Evolutionary conservation across 2,888 invertebrate species (phyloP).

Genomic region (Luperina testacea): DNA sequence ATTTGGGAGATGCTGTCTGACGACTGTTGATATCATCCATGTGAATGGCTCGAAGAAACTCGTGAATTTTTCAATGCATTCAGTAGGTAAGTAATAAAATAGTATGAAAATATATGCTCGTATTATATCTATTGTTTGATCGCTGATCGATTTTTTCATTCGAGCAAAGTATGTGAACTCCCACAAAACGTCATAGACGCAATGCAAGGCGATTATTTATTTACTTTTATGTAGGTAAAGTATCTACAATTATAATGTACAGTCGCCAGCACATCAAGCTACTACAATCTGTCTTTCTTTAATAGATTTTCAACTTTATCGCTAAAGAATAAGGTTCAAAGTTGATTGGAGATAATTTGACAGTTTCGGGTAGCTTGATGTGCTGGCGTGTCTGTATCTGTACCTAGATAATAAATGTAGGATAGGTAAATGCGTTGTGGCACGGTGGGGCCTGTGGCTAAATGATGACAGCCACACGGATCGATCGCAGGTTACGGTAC

Average conservation of each 20-base stretch:
- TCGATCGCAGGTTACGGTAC: no score
- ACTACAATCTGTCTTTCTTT: no score
- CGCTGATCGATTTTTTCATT: constrained; percentile 22
- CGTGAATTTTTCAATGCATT: not conserved
- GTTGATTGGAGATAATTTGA: no score
- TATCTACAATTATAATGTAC: not conserved
- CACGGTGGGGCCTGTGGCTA: not conserved
- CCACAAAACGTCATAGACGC: constrained; percentile 1
- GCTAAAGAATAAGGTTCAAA: no score
- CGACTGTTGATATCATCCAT: not conserved
- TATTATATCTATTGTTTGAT: not conserved
- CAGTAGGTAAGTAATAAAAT: not conserved
- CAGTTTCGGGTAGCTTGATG: no score
- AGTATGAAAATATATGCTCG: not conserved
- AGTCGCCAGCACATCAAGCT: no score
- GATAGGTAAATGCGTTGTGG: not conserved
- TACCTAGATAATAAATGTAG: not conserved
- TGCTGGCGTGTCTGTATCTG: no score
- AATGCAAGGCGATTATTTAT: not conserved
- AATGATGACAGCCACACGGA: not conserved
- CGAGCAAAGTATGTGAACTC: not conserved
- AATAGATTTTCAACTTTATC: no score
- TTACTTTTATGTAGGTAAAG: not conserved
- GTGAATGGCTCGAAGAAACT: not conserved
- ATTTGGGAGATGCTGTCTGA: not conserved